These are phyloP conservation scores for Piprites chloris DNA, from an alignment of 2,113 vertebrate species.

Conservation along the genomic window DNA sequence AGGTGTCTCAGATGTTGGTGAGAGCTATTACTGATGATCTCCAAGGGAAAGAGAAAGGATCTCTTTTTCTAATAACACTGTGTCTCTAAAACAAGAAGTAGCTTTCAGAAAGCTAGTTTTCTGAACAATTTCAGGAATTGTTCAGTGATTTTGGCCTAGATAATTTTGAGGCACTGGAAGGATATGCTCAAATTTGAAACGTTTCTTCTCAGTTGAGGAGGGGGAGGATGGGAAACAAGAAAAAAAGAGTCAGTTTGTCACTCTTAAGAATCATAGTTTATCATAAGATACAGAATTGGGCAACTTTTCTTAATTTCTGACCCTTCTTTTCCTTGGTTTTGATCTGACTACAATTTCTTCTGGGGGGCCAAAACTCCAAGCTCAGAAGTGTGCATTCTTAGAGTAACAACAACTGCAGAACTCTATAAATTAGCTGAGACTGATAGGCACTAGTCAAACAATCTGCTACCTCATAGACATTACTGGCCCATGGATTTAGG, in stretches of 20 bases:
- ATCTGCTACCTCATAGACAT: background rate
- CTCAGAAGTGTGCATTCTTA: background rate
- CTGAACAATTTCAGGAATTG: background rate
- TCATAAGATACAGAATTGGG: background rate
- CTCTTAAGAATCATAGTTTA: background rate
- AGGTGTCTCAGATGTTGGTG: background rate
- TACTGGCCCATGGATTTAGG: background rate
- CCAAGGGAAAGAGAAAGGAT: background rate
- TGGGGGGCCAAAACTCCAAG: background rate
- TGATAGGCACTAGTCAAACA: background rate
- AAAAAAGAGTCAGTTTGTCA: background rate
- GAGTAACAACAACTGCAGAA: background rate
- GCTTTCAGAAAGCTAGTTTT: background rate
- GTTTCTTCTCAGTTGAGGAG: background rate
- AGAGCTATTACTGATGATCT: background rate
- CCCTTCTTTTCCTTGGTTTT: background rate
- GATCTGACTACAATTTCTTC: background rate
- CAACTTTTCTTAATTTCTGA: background rate
- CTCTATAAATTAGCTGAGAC: background rate
- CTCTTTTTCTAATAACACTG: background rate
- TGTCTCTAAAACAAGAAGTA: background rate
- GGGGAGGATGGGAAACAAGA: too few relatives aligned
- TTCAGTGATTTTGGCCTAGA: background rate
- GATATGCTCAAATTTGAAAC: background rate
- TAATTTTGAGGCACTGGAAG: background rate